Percentiles rank a stretch among this genome's conserved stretches.
Conservation (phyloP, 2,888 invertebrate genomes). For the Lacanobia wlatinum region DNA sequence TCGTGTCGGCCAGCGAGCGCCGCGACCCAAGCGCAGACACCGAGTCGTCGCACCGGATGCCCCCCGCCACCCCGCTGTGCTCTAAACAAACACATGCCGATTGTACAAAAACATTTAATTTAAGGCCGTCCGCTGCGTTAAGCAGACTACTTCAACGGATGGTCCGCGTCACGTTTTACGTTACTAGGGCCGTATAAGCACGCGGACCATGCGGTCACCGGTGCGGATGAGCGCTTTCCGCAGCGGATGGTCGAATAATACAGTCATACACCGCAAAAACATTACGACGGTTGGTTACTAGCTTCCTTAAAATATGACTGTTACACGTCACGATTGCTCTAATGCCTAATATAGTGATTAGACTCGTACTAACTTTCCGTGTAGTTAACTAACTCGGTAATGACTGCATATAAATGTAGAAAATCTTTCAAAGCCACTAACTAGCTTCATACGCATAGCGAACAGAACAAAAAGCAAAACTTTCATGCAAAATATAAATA, state of each 20-base stretch:
- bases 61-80: constrained; percentile 84
- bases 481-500: constrained; percentile 62
- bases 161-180: background rate
- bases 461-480: constrained; percentile 58
- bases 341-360: background rate
- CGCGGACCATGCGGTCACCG: too few relatives aligned
- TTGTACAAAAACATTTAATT: constrained; percentile 8
- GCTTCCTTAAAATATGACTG: constrained; percentile 1
- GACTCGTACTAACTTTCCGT: background rate
- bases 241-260: constrained; percentile 8
- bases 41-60: constrained; percentile 91
- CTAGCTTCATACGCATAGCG: constrained; percentile 54
- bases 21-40: constrained; percentile 94
- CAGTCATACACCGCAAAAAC: constrained; percentile 32
- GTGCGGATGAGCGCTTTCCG: background rate
- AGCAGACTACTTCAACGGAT: background rate
- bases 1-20: constrained; percentile 95
- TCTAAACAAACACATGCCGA: constrained; percentile 72
- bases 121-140: constrained; percentile 19
- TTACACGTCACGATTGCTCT: background rate
- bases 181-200: background rate
- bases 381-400: background rate
- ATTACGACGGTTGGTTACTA: background rate
- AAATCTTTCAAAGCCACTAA: constrained; percentile 40
- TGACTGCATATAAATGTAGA: constrained; percentile 13